Percentiles rank a stretch among this genome's conserved stretches.
phyloP scores from a whole-genome alignment of 2,888 invertebrate genomes.

The Amiota minor region DNA sequence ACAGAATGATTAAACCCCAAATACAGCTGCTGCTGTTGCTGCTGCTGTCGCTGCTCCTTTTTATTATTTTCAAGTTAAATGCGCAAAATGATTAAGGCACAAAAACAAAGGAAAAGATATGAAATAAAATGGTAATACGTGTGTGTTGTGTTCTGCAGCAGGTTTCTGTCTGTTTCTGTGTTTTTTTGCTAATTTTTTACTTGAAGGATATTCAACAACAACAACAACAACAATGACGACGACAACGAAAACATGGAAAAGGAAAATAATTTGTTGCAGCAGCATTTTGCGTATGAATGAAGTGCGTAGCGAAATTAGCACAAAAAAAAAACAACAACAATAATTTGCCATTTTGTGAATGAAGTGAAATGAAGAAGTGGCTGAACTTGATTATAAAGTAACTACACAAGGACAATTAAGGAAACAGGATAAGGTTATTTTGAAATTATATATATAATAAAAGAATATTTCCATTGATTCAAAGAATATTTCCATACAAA shows the following conservation, averaged over 20 bases:
- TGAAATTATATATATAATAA: background rate
- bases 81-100: slow-evolving; percentile 66
- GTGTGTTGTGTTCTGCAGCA: slow-evolving; percentile 35
- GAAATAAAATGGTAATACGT: slow-evolving; percentile 63
- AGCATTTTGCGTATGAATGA: slow-evolving; percentile 21
- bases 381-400: background rate
- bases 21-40: slow-evolving; percentile 49
- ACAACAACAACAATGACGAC: no score
- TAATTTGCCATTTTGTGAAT: slow-evolving; percentile 25
- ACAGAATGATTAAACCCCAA: slow-evolving; percentile 28
- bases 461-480: background rate
- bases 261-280: slow-evolving; percentile 6
- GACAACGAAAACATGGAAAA: slow-evolving; percentile 41
- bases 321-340: slow-evolving; percentile 8
- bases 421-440: background rate
- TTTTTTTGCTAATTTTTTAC: background rate
- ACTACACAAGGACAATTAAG: no score
- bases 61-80: slow-evolving; percentile 62
- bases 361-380: slow-evolving; percentile 10
- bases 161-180: slow-evolving; percentile 21
- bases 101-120: slow-evolving; percentile 45
- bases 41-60: slow-evolving; percentile 36
- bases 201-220: slow-evolving; percentile 13
- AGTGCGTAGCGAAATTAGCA: slow-evolving; percentile 4
- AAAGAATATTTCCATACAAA: background rate